phyloP scores from a whole-genome alignment of 2,888 invertebrate genomes.

The Rhagonycha fulva region DNA sequence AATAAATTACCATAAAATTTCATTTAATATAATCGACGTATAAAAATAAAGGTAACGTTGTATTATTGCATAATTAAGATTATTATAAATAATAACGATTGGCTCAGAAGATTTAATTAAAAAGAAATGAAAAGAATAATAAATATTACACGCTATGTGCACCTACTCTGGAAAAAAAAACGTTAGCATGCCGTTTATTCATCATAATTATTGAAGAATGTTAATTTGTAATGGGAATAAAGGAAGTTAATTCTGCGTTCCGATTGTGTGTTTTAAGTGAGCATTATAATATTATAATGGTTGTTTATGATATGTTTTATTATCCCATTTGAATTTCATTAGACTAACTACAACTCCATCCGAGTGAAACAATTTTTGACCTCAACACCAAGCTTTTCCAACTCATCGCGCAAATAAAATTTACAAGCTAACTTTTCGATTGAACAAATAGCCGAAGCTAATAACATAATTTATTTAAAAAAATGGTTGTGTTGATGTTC shows the following conservation, averaged over 20 bases:
- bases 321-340: conserved; percentile 8
- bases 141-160: conserved; percentile 11
- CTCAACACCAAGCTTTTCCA: not conserved
- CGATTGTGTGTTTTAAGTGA: conserved; percentile 20
- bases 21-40: not conserved
- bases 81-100: conserved; percentile 14
- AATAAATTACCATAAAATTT: not conserved
- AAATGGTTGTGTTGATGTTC: conserved; percentile 12
- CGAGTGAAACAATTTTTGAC: not conserved
- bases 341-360: conserved; percentile 6
- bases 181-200: conserved; percentile 13
- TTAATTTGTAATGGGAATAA: conserved; percentile 21
- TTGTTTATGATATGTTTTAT: conserved; percentile 10
- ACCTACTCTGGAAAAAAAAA: not conserved
- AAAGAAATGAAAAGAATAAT: conserved; percentile 13
- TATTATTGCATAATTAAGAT: conserved; percentile 8
- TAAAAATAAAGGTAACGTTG: not conserved
- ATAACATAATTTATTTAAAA: conserved; percentile 13
- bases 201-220: conserved; percentile 17
- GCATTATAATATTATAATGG: conserved; percentile 16
- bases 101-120: conserved; percentile 11
- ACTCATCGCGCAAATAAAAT: not conserved
- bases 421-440: not conserved
- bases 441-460: not conserved
- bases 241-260: conserved; percentile 15